A percentile compares a stretch with the other conserved stretches of the same genome.
Evolutionary conservation across 2,113 vertebrate genomes (phyloP).

Genomic region (Heptranchias perlo): DNA sequence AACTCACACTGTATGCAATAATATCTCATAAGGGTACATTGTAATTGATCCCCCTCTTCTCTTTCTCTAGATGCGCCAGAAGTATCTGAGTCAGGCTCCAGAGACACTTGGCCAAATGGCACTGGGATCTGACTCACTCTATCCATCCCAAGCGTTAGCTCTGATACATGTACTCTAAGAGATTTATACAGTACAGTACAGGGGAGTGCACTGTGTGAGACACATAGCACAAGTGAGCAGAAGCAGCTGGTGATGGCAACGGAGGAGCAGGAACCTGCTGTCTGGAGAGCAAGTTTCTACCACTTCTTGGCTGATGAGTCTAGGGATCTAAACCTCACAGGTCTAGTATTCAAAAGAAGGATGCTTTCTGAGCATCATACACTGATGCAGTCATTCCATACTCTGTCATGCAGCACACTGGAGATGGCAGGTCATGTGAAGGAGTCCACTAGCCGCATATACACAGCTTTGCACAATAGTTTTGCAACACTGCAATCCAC

Average conservation of each 20-base stretch:
- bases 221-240: not conserved
- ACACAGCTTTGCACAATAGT: not conserved
- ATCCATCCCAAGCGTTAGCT: too few species aligned
- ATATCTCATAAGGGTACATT: not conserved
- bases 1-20: not conserved
- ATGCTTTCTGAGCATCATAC: not conserved
- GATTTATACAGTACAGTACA: not conserved
- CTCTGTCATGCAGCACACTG: not conserved
- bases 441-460: not conserved
- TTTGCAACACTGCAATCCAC: not conserved
- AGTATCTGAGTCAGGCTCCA: too few species aligned
- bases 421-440: not conserved
- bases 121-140: too few species aligned
- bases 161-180: not conserved
- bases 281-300: not conserved
- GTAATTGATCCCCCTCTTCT: too few species aligned
- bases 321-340: not conserved
- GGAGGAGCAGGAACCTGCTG: not conserved
- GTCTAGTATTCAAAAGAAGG: not conserved
- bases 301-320: not conserved
- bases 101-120: too few species aligned
- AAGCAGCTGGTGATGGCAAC: not conserved
- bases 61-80: too few species aligned
- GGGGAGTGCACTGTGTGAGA: not conserved
- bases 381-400: not conserved